Conservation (phyloP, 2,797 vertebrate species). For the Capromys pilorides region DNA sequence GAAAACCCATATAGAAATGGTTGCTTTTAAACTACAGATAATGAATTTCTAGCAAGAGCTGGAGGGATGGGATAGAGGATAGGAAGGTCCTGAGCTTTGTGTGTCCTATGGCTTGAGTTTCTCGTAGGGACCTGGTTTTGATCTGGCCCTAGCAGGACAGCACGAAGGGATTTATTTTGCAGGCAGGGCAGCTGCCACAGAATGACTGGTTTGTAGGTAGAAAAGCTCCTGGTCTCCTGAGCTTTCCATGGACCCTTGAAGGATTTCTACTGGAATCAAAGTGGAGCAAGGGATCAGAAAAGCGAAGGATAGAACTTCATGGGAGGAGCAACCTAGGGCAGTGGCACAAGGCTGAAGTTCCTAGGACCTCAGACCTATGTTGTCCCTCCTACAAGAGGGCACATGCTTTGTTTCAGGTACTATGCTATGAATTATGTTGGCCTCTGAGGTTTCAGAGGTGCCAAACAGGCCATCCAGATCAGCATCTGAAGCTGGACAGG, state of each 20-base stretch:
- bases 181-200: neutral
- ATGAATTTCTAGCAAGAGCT: slow-evolving; percentile 63
- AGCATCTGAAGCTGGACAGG: neutral
- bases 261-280: neutral
- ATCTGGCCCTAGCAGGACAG: neutral
- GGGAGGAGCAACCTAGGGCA: neutral
- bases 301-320: neutral
- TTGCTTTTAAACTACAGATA: slow-evolving; percentile 67
- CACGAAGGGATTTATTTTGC: neutral
- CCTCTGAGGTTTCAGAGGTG: neutral
- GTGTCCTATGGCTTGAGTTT: neutral
- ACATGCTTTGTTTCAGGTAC: accelerated
- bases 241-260: neutral
- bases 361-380: neutral
- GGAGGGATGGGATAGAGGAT: neutral
- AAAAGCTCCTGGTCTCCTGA: neutral
- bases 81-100: neutral
- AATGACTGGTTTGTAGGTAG: neutral
- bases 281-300: neutral
- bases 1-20: slow-evolving; percentile 53
- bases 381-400: neutral
- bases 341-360: accelerated
- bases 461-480: neutral
- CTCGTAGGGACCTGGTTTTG: neutral
- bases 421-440: too few species aligned